Conservation (phyloP, 2,797 vertebrate species). For the Leptodactylus fallax region DNA sequence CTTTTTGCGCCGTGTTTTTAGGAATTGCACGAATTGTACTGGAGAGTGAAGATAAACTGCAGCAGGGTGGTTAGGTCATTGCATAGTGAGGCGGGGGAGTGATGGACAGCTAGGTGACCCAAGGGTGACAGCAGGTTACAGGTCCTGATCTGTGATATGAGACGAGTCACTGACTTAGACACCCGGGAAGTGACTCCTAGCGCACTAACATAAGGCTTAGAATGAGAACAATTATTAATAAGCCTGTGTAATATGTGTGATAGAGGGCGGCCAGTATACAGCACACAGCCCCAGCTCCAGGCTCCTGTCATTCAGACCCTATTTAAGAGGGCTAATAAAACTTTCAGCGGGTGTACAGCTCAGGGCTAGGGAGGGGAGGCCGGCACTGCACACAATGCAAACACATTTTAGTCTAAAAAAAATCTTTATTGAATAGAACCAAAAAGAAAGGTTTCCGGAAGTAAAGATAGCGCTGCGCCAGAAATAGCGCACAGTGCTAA, state of each 20-base stretch:
- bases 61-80: background rate
- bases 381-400: background rate
- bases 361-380: background rate
- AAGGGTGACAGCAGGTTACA: slow-evolving; percentile 74
- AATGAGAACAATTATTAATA: background rate
- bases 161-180: slow-evolving; percentile 28
- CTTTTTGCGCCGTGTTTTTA: background rate
- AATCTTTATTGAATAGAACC: background rate
- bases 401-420: slow-evolving; percentile 63
- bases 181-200: background rate
- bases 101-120: slow-evolving; percentile 74
- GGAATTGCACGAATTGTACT: background rate
- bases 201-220: background rate
- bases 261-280: no score
- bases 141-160: slow-evolving; percentile 72
- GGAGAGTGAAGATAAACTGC: background rate
- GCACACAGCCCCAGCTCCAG: background rate
- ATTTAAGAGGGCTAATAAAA: slow-evolving; percentile 30
- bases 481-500: background rate
- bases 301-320: background rate
- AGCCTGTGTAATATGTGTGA: background rate
- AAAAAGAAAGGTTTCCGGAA: background rate
- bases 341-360: background rate
- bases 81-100: slow-evolving; percentile 64
- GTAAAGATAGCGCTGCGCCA: background rate